Evolutionary conservation across 2,113 vertebrate species (phyloP), one percentile per base, ranked within the genome.

Genomic region (Brevimyrus niger): DNA sequence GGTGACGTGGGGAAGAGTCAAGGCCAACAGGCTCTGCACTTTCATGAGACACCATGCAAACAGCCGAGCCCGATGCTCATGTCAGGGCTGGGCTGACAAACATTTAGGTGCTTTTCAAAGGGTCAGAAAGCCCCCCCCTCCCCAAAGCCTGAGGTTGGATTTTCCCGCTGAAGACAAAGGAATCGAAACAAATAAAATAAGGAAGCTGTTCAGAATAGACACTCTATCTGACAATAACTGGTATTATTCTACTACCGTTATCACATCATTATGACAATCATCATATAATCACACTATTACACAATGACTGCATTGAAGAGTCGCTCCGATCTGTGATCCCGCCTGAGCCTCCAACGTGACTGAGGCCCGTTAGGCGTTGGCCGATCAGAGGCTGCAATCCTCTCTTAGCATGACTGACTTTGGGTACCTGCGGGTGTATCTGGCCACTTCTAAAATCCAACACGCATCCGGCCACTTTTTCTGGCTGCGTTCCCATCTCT

Each of bases 1-100:
- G 0, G 98, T 99, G 93, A 99, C 98, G 97, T 99, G 93, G 90
- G 27, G 1, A 47, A 85, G 4, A 2, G 95, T 98, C 96, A 98
- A 98, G 95, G 97, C n/a, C 61, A 65, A 65, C 21, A 58, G 21
- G 21, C 55, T n/a, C 21, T 2, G 7, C 21, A 58, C 55, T 31
- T 35, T 73, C 65, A 73, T 31, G 23, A 73, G 31, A n/a, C 3
- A 11, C 23, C 65, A 31, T 4, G 21, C 21, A 10, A 69, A 69
- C 65, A 31, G n/a, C 2, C 27, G 0, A 27, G 3, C 1, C 11
- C 27, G 11, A n/a, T 15, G n/a, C 65, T 27, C 31, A 27, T 69
- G 13, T 13, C 0, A 3, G 23, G n/a, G 27, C n/a, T n/a, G 27
- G 23, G 61, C 6, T 61, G 5, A 4, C 0, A 65, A 65, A 11